Base-by-base conservation (phyloP, 1,140 invertebrate genomes). In the Cardiocondyla obscurior region DNA sequence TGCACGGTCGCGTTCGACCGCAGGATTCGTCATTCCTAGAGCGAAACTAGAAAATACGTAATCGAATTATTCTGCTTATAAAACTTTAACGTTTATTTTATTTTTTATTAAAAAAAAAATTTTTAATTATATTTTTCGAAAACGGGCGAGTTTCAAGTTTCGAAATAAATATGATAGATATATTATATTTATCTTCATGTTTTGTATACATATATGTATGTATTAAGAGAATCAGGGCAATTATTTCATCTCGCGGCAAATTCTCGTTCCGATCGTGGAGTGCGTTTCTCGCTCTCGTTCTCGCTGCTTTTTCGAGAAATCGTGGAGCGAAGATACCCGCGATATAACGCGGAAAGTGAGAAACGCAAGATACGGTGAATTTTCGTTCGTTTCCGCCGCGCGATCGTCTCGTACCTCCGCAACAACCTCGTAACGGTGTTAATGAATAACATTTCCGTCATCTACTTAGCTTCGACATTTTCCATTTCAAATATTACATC, bases 1-100 rank as follows among this genome's bases (percentile, higher is more conserved):
- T 58, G 69, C 69, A 57, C 69, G 33, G 28, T 69, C 19, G 65
- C 65, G 65, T 69, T 73, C 22, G 51, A 57, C 36, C 19, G 33
- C 36, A 39, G 12, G 33, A n/a, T 70, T 36, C n/a, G 49, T 72
- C 53, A 57, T 57, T 73, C 33, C 69, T 25, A 12, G 51, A 72
- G 33, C 12, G 7, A 2, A 51, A 30, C n/a, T 33, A 8, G 30
- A 39, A n/a, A 70, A 69, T 8, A 49, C 49, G 33, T 33, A 69
- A 70, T 70, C 67, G 30, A 70, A 49, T 51, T 70, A 70, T 36
- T 70, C 19, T 46, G 6, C 16, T 8, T n/a, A 5, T 2, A 5
- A 10, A 33, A 62, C 33, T 30, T 30, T 14, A 19, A 70, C n/a
- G 33, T 70, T 12, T 6, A 72, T 25, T 65, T 69, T n/a, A 46